These are phyloP conservation scores for Acanthaster planci DNA, from an alignment of 35 echinoderm and acorn worm genomes.

Conservation along the genomic window DNA sequence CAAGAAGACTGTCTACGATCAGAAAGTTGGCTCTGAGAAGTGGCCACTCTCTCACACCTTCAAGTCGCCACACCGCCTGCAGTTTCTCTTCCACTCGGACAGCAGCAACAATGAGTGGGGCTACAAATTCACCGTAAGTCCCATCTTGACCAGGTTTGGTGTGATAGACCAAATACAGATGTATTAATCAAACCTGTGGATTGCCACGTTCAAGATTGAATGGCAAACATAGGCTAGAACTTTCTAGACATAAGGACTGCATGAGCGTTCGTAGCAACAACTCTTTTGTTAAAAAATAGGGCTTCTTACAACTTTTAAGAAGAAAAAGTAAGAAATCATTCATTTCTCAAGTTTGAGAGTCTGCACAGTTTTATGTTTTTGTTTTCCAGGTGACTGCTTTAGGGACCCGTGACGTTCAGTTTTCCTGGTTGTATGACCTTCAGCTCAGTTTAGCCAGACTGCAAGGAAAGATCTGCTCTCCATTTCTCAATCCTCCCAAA, in stretches of 20 bases:
- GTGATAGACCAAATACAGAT: too few relatives aligned
- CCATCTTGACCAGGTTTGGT: too few relatives aligned
- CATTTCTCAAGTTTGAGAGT: neutral
- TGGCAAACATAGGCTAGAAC: too few relatives aligned
- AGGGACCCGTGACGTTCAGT: conserved; percentile 75
- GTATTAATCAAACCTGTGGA: too few relatives aligned
- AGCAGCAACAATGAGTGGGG: conserved; percentile 98
- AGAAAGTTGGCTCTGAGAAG: conserved; percentile 87
- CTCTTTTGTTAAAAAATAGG: too few relatives aligned
- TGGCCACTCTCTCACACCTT: conserved; percentile 81
- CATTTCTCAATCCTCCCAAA: conserved; percentile 48
- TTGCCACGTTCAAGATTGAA: too few relatives aligned
- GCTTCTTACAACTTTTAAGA: too few relatives aligned
- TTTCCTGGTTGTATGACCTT: conserved; percentile 85
- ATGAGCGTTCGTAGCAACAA: too few relatives aligned
- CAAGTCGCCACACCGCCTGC: conserved; percentile 77
- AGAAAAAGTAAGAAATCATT: conserved; percentile 6
- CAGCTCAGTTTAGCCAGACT: conserved; percentile 80
- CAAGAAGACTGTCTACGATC: conserved; percentile 80
- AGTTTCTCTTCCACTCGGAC: conserved; percentile 95
- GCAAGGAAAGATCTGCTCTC: conserved; percentile 79
- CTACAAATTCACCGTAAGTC: conserved; percentile 92
- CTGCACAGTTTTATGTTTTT: neutral
- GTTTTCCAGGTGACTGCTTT: conserved; percentile 73
- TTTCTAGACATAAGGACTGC: too few relatives aligned